A percentile compares a stretch with the other conserved stretches of the same genome.
phyloP scores from a whole-genome alignment of 2,888 invertebrate species.

The Pocota personata region DNA sequence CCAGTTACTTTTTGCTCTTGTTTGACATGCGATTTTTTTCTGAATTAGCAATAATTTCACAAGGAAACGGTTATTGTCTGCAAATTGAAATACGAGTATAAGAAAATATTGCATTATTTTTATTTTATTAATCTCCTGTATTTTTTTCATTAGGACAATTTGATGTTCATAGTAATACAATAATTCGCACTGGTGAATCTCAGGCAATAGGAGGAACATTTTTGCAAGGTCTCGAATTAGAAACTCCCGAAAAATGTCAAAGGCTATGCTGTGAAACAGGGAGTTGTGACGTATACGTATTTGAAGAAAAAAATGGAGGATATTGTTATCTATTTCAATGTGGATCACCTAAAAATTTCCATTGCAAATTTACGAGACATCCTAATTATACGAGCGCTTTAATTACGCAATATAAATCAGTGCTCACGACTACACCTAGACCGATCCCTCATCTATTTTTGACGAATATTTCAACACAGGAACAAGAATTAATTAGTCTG shows the following conservation, averaged over 20 bases:
- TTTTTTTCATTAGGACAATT: conserved; percentile 83
- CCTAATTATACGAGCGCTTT: conserved; percentile 90
- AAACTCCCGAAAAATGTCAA: conserved; percentile 91
- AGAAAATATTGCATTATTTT: no score
- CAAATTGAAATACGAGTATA: no score
- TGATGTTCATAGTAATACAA: conserved; percentile 93
- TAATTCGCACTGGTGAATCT: conserved; percentile 95
- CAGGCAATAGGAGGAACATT: conserved; percentile 94
- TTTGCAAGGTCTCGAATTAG: conserved; percentile 92
- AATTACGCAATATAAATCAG: conserved; percentile 41
- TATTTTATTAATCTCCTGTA: neutral
- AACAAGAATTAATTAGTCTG: conserved; percentile 82
- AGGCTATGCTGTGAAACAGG: conserved; percentile 94
- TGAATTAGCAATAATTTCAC: no score
- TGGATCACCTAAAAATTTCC: conserved; percentile 94
- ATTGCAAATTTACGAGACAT: conserved; percentile 95
- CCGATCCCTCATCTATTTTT: conserved; percentile 74
- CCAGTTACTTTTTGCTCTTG: no score
- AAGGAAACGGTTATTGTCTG: no score
- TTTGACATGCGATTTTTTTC: no score
- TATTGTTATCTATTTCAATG: conserved; percentile 96
- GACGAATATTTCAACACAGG: conserved; percentile 81
- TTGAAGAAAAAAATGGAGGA: conserved; percentile 92
- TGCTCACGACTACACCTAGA: conserved; percentile 76
- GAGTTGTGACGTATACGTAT: conserved; percentile 95